phyloP scores from a whole-genome alignment of 2,888 invertebrate genomes.

The Tethea ocularis region DNA sequence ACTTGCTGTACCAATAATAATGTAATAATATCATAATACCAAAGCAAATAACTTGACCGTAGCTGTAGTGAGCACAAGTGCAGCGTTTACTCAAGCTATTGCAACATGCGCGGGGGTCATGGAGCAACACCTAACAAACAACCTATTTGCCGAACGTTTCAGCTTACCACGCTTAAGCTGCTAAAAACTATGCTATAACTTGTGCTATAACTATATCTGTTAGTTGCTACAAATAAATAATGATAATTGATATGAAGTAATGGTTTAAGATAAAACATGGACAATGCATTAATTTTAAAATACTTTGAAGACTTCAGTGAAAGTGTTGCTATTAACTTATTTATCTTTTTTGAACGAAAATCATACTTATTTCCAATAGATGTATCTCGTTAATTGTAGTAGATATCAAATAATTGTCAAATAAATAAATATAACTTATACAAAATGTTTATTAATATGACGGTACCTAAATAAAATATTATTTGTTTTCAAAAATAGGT shows the following conservation, averaged over 20 bases:
- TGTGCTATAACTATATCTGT: neutral
- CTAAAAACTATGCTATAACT: slow-evolving; percentile 5
- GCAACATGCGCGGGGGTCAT: slow-evolving; percentile 35
- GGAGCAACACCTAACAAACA: slow-evolving; percentile 14
- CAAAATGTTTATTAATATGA: no score
- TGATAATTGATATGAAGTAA: neutral
- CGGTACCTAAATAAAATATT: no score
- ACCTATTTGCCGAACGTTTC: slow-evolving; percentile 12
- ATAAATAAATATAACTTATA: no score
- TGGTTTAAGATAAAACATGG: no score
- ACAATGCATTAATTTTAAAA: no score
- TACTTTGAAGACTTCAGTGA: no score
- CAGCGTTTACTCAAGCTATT: slow-evolving; percentile 40
- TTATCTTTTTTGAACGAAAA: no score
- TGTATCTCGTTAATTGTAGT: no score
- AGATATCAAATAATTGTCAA: no score
- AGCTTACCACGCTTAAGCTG: slow-evolving; percentile 12
- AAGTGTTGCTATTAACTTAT: no score
- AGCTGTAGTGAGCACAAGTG: slow-evolving; percentile 38
- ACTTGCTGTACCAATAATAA: neutral
- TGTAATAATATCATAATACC: slow-evolving; percentile 18
- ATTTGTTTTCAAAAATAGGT: neutral
- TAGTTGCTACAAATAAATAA: no score
- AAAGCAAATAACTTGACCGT: slow-evolving; percentile 41
- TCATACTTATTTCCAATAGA: no score